These are phyloP conservation scores for Smutsia temminckii DNA, from an alignment of 2,797 vertebrate species.

Conservation along the genomic window DNA sequence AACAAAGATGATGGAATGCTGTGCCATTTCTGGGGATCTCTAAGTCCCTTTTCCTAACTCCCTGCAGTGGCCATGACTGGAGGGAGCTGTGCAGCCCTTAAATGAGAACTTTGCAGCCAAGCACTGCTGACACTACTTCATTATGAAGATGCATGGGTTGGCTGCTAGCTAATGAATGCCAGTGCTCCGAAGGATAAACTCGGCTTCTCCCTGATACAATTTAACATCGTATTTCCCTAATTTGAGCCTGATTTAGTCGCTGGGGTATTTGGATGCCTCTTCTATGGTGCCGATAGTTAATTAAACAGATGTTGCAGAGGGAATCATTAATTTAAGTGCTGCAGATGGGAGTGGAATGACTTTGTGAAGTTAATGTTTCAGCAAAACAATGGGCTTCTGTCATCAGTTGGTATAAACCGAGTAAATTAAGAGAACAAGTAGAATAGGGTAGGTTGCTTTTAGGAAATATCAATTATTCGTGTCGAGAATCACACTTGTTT, in stretches of 20 bases:
- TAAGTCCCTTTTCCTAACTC: not conserved
- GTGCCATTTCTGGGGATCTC: not conserved
- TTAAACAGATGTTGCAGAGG: slow-evolving; percentile 90
- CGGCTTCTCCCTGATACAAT: slow-evolving; percentile 86
- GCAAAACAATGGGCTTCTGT: slow-evolving; percentile 90
- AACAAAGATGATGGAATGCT: slow-evolving; percentile 23
- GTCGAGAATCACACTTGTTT: slow-evolving; percentile 76
- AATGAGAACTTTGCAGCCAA: slow-evolving; percentile 80
- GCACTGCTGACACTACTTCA: slow-evolving; percentile 81
- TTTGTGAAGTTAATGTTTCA: slow-evolving; percentile 90
- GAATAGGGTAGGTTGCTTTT: slow-evolving; percentile 78
- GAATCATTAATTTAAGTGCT: slow-evolving; percentile 90
- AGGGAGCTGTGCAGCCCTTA: slow-evolving; percentile 69
- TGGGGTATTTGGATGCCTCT: slow-evolving; percentile 87
- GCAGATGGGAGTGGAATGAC: slow-evolving; percentile 89
- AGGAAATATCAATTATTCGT: slow-evolving; percentile 83
- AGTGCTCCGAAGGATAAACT: slow-evolving; percentile 86
- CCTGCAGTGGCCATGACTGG: not conserved
- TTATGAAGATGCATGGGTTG: slow-evolving; percentile 86
- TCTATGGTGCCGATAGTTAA: slow-evolving; percentile 89
- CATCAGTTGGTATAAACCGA: slow-evolving; percentile 88
- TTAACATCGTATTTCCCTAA: slow-evolving; percentile 88
- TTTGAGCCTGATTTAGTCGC: slow-evolving; percentile 90
- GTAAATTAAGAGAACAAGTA: slow-evolving; percentile 88
- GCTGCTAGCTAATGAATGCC: slow-evolving; percentile 85